Evolutionary conservation across 2,113 vertebrate genomes (phyloP).

Genomic region (Odocoileus virginianus): DNA sequence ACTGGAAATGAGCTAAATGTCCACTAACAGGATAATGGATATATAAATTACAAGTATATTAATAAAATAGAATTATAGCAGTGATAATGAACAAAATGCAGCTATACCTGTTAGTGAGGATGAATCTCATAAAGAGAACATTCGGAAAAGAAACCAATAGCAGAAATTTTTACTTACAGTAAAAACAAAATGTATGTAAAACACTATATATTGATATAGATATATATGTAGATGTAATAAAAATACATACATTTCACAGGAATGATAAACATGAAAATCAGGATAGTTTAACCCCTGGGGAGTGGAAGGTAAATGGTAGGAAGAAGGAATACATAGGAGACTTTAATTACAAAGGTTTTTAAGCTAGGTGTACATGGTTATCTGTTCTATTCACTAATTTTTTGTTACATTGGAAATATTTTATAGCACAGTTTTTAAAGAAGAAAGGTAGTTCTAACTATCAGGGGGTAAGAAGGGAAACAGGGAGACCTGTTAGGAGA

Average conservation of each 20-base stretch:
- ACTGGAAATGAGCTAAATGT: neutral
- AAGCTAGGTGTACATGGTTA: neutral
- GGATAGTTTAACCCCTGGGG: neutral
- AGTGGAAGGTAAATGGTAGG: neutral
- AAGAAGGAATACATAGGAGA: neutral
- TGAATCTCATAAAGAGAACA: neutral
- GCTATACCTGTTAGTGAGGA: neutral
- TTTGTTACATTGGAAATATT: neutral
- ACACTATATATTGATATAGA: neutral
- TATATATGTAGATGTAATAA: neutral
- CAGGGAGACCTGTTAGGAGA: neutral
- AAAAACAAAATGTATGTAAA: slow-evolving; percentile 1
- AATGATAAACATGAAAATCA: slow-evolving; percentile 20
- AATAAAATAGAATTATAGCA: neutral
- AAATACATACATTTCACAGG: neutral
- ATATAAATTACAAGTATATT: neutral
- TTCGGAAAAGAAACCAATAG: neutral
- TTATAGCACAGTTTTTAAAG: neutral
- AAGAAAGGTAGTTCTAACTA: neutral
- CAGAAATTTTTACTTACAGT: neutral
- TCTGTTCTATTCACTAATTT: neutral
- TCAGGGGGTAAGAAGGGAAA: neutral
- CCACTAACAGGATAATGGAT: neutral
- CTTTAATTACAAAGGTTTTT: neutral
- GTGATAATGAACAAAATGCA: neutral